These are phyloP conservation scores for Cromileptes altivelis DNA, from an alignment of 2,113 vertebrate species.

Conservation along the genomic window DNA sequence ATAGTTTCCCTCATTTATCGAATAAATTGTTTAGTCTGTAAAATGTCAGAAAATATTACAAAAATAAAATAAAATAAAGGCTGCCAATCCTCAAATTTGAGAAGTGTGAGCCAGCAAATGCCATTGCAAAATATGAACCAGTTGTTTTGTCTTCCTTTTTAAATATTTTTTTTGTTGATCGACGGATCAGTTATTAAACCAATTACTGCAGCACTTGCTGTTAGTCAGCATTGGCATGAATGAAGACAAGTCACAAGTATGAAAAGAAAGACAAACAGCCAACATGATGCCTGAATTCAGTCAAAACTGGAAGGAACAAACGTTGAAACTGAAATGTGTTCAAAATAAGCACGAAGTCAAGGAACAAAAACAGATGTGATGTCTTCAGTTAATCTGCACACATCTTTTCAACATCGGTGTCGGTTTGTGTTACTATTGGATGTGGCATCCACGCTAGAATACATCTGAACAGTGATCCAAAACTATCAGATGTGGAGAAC, in stretches of 20 bases:
- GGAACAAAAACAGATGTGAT: constrained; percentile 48
- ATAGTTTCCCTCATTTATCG: too few species aligned
- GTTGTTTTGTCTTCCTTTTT: background rate
- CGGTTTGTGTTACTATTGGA: constrained; percentile 17
- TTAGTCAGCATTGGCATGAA: background rate
- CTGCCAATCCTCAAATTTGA: too few species aligned
- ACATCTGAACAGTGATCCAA: constrained; percentile 24
- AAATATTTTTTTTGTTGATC: background rate
- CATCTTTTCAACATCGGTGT: constrained; percentile 15
- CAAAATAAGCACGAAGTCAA: constrained; percentile 24
- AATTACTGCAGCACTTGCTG: too few species aligned
- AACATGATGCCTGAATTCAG: constrained; percentile 16
- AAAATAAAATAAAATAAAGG: too few species aligned
- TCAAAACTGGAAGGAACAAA: constrained; percentile 7
- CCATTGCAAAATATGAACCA: background rate
- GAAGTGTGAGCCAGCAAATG: background rate
- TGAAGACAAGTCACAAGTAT: background rate
- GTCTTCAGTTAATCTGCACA: constrained; percentile 16
- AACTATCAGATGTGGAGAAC: constrained; percentile 1
- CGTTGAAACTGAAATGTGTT: constrained; percentile 26
- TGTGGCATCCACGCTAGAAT: background rate
- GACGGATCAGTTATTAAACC: background rate
- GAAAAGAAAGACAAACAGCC: background rate
- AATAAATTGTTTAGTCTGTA: background rate
- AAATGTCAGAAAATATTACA: background rate